Evolutionary conservation across 2,797 vertebrate genomes (phyloP).

Genomic region (Sternotherus odoratus): DNA sequence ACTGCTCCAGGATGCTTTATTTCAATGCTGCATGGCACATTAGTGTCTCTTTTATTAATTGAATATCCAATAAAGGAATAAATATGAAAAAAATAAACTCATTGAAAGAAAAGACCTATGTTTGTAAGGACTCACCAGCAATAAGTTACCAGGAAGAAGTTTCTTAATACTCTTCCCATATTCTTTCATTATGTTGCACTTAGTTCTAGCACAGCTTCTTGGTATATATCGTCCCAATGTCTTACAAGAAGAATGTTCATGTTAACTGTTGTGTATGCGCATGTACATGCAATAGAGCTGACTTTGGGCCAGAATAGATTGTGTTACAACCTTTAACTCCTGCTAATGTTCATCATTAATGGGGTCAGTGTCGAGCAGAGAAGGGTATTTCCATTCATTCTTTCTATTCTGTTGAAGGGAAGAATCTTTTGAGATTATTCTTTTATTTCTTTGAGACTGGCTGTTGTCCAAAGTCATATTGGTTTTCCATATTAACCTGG

Average conservation of each 20-base stretch:
- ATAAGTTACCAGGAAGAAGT: background rate
- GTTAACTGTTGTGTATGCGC: background rate
- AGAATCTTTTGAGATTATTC: slow-evolving; percentile 49
- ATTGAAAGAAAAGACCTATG: accelerated
- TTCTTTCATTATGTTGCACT: background rate
- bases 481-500: slow-evolving; percentile 71
- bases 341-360: slow-evolving; percentile 38
- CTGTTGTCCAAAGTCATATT: slow-evolving; percentile 62
- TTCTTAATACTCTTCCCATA: background rate
- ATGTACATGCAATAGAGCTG: slow-evolving; percentile 27
- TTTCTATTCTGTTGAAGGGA: slow-evolving; percentile 28
- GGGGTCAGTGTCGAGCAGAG: slow-evolving; percentile 47
- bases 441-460: slow-evolving; percentile 55
- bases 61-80: background rate
- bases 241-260: slow-evolving; percentile 20
- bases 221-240: slow-evolving; percentile 16
- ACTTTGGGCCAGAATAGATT: slow-evolving; percentile 27
- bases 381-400: slow-evolving; percentile 44
- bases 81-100: background rate
- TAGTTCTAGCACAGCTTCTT: background rate
- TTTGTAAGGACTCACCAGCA: background rate
- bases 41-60: background rate
- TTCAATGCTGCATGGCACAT: background rate
- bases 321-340: slow-evolving; percentile 44
- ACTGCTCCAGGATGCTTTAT: background rate